Evolutionary conservation across 2,113 vertebrate species (phyloP), one percentile per base, ranked within the genome.

Genomic region (Chlamydotis undulata): DNA sequence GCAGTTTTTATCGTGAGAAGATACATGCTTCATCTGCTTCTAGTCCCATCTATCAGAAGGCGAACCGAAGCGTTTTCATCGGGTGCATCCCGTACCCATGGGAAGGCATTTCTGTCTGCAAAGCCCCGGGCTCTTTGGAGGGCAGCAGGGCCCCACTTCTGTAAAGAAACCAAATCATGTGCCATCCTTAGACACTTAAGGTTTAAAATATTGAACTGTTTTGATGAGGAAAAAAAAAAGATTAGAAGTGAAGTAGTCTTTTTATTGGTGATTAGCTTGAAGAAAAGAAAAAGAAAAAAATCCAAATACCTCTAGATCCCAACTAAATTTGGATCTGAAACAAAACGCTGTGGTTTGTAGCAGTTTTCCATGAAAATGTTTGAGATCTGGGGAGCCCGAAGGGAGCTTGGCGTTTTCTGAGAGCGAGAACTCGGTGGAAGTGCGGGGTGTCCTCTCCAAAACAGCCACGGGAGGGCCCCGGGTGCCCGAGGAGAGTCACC

Each of bases 381-480:
- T 39, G 14, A 2, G 63, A 39, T 24, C 10, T 31, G 43, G 22
- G 28, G 31, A 12, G 33, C 35, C 8, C 4, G 1, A 31, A 29
- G 23, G n/a, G 45, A 41, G 14, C 31, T 2, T 4, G 19, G 59
- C 21, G 37, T n/a, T 65, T 35, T n/a, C 35, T 14, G 52, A 6
- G 19, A 22, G 73, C 4, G 25, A 39, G 23, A 37, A 22, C 12
- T 56, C 10, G 1, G 18, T 13, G 4, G 3, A 52, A 53, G 23
- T 21, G 7, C 59, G 49, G 17, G 1, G 29, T 81, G 74, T 59
- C 8, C 47, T 59, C 77, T 52, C 5, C 35, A 3, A 3, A 12
- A 1, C 71, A 75, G 45, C 96, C 94, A 82, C 52, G 55, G 94
- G 95, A 90, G 90, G 95, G 90, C 95, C 1, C 78, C 37, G 87